phyloP scores from a whole-genome alignment of 1,140 invertebrate species.

The Zaprionus davidi region DNA sequence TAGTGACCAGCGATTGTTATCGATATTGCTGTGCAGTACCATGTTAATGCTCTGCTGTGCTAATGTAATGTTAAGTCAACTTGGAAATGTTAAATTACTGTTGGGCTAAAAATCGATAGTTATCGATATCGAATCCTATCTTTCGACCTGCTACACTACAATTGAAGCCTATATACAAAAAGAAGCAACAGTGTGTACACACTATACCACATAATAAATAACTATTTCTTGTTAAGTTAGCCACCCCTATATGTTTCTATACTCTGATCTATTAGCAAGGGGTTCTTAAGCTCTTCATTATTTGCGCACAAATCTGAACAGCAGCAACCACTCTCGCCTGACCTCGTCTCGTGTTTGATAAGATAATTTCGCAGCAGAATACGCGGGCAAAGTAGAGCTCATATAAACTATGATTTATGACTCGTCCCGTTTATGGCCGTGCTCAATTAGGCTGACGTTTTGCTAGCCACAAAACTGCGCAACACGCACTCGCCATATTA shows the following conservation, averaged over 20 bases:
- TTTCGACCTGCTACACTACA: not conserved
- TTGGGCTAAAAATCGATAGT: not conserved
- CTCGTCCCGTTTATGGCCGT: slow-evolving; percentile 63
- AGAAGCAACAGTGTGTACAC: not conserved
- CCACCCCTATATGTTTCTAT: not conserved
- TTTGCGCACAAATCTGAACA: slow-evolving; percentile 10
- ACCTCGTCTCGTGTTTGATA: slow-evolving; percentile 42
- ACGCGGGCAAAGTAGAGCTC: slow-evolving; percentile 25
- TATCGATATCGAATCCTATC: not conserved
- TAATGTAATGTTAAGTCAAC: not conserved
- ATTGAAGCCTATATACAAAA: too few species aligned
- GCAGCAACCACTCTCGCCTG: slow-evolving; percentile 1
- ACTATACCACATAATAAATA: too few species aligned
- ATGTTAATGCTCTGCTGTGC: not conserved
- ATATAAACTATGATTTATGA: slow-evolving; percentile 76
- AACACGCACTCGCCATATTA: slow-evolving; percentile 75
- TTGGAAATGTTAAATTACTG: not conserved
- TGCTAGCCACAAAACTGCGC: slow-evolving; percentile 68
- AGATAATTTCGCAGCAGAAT: slow-evolving; percentile 38
- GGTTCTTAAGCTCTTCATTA: not conserved
- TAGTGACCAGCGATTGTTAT: not conserved
- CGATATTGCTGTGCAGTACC: too few species aligned
- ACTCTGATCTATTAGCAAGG: not conserved
- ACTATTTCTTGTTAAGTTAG: not conserved
- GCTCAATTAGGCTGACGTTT: slow-evolving; percentile 78